Conservation (phyloP, 2,113 vertebrate species). For the Merops nubicus region DNA sequence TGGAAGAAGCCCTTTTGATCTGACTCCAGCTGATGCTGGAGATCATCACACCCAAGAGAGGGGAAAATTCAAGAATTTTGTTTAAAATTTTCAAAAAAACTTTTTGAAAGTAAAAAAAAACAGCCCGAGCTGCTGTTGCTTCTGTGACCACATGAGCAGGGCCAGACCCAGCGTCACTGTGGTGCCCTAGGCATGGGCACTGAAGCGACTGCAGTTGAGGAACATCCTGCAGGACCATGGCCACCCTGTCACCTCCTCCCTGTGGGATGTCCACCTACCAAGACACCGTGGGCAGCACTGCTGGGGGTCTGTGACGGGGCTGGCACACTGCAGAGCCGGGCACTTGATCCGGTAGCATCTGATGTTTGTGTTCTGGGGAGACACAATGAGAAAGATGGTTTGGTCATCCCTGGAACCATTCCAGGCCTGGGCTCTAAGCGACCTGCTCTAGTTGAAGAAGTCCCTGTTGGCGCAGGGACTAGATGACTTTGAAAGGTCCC, state of each 20-base stretch:
- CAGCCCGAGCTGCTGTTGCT: neutral
- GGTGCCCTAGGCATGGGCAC: rapidly evolving
- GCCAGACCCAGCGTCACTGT: rapidly evolving
- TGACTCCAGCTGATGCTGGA: neutral
- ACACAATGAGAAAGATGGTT: neutral
- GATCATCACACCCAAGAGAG: neutral
- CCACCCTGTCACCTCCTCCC: neutral
- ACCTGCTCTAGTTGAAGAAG: neutral
- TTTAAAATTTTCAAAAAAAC: neutral
- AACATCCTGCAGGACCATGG: rapidly evolving
- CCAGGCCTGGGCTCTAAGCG: neutral
- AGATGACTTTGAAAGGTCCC: neutral
- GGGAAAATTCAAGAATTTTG: neutral
- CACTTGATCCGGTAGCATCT: constrained; percentile 91
- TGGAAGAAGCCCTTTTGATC: neutral
- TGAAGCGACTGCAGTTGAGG: neutral
- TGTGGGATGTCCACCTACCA: constrained; percentile 70
- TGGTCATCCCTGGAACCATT: neutral
- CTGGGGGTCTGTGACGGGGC: constrained; percentile 84
- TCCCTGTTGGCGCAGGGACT: neutral
- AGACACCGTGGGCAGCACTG: constrained; percentile 91
- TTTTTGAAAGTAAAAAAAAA: rapidly evolving
- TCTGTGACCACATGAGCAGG: rapidly evolving
- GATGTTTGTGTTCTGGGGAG: constrained; percentile 82
- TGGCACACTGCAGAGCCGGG: constrained; percentile 83